Percentiles rank a stretch among this genome's conserved stretches.
Conservation (phyloP, 2,797 vertebrate genomes). For the Sus cebifrons region DNA sequence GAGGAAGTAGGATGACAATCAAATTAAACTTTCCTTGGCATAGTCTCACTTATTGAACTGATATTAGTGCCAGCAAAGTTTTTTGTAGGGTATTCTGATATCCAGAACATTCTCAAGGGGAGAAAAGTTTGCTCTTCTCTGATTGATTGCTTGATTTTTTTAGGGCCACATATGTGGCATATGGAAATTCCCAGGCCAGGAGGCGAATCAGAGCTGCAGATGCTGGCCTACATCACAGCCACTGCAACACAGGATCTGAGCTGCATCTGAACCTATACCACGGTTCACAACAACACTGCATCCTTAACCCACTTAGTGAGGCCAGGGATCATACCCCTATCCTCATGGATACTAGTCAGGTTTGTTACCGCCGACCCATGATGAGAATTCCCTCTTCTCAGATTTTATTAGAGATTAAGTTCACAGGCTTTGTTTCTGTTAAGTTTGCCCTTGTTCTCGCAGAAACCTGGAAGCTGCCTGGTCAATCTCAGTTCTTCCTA, state of each 20-base stretch:
- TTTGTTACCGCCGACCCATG: too few species aligned
- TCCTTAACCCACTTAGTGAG: too few species aligned
- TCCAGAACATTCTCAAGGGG: background rate
- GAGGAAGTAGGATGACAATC: background rate
- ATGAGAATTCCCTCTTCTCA: background rate
- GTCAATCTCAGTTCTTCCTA: background rate
- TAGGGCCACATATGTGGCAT: too few species aligned
- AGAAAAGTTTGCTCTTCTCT: background rate
- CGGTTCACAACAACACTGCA: too few species aligned
- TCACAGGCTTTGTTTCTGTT: constrained; percentile 23
- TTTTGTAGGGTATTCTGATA: background rate
- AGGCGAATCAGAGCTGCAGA: too few species aligned
- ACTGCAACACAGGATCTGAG: too few species aligned
- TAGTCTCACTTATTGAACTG: background rate
- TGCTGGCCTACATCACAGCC: too few species aligned
- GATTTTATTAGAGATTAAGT: background rate
- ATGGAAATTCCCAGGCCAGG: too few species aligned
- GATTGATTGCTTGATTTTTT: background rate
- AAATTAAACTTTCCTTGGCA: background rate
- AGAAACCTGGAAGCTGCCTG: background rate
- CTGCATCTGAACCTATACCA: too few species aligned
- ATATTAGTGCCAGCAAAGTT: background rate
- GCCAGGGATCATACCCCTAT: too few species aligned
- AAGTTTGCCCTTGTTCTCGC: background rate
- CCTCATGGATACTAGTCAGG: too few species aligned